These are phyloP conservation scores for Oegoconia quadripuncta DNA, from an alignment of 2,888 invertebrate genomes.

Conservation along the genomic window DNA sequence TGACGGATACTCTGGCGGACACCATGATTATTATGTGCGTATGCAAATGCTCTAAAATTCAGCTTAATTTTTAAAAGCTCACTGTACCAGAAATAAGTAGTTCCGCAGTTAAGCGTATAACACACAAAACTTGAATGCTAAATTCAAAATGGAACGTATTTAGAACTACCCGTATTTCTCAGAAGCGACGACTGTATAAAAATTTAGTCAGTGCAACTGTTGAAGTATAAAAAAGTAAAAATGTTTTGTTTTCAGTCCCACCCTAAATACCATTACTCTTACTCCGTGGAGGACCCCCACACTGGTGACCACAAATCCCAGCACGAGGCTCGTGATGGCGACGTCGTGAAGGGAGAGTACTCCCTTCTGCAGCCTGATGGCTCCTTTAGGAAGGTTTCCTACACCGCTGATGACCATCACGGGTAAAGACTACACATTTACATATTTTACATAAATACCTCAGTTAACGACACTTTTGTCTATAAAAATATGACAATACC, in stretches of 20 bases:
- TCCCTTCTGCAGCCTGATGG: conserved; percentile 81
- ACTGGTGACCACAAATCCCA: conserved; percentile 82
- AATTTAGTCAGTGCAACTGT: too few species aligned
- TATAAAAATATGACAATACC: not conserved
- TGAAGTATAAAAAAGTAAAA: too few species aligned
- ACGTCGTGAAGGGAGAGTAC: conserved; percentile 83
- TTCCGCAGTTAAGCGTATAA: too few species aligned
- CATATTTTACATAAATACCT: too few species aligned
- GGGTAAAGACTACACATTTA: conserved; percentile 55
- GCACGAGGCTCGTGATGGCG: conserved; percentile 79
- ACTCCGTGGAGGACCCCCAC: conserved; percentile 80
- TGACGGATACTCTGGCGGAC: conserved; percentile 24
- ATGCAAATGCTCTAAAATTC: too few species aligned
- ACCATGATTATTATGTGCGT: conserved; percentile 50
- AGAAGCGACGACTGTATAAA: too few species aligned
- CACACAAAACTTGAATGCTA: too few species aligned
- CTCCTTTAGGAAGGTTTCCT: conserved; percentile 79
- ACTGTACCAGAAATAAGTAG: too few species aligned
- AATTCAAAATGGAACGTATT: too few species aligned
- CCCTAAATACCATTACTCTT: conserved; percentile 81
- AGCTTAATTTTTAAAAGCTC: too few species aligned
- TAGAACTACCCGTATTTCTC: too few species aligned
- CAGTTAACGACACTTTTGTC: not conserved
- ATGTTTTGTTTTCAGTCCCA: conserved; percentile 58
- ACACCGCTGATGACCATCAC: conserved; percentile 78